phyloP scores from a whole-genome alignment of 2,797 vertebrate species.

The Octomys mimax region DNA sequence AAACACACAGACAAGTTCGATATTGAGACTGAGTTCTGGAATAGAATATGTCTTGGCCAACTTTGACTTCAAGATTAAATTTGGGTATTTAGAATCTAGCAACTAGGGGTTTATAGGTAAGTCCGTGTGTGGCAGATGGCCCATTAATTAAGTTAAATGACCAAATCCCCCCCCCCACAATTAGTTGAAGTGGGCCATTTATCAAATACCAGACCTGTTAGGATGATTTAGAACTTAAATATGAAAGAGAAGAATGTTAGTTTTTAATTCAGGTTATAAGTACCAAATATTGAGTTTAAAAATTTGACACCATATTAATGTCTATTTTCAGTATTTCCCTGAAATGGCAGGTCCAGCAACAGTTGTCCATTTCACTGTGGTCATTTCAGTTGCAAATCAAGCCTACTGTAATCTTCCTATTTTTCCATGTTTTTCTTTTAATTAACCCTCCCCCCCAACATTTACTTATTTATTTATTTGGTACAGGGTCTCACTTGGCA shows the following conservation, averaged over 20 bases:
- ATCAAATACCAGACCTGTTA: not conserved
- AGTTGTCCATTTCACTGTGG: not conserved
- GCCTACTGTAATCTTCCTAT: not conserved
- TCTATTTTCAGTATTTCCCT: not conserved
- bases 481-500: too few relatives aligned
- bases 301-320: not conserved
- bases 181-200: conserved; percentile 23
- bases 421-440: not conserved
- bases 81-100: conserved; percentile 46
- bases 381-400: not conserved
- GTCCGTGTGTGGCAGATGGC: not conserved
- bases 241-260: conserved; percentile 14
- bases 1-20: conserved; percentile 25
- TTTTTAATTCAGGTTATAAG: not conserved
- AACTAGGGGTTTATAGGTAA: not conserved
- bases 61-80: conserved; percentile 42
- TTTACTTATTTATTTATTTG: too few relatives aligned
- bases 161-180: not conserved
- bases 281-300: not conserved
- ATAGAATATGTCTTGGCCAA: not conserved
- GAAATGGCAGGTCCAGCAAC: not conserved
- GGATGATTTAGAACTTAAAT: conserved; percentile 58
- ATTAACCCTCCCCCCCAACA: too few relatives aligned
- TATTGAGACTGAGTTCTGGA: not conserved
- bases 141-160: conserved; percentile 28